phyloP scores from a whole-genome alignment of 1,140 invertebrate genomes.

The Pachypsylla venusta region DNA sequence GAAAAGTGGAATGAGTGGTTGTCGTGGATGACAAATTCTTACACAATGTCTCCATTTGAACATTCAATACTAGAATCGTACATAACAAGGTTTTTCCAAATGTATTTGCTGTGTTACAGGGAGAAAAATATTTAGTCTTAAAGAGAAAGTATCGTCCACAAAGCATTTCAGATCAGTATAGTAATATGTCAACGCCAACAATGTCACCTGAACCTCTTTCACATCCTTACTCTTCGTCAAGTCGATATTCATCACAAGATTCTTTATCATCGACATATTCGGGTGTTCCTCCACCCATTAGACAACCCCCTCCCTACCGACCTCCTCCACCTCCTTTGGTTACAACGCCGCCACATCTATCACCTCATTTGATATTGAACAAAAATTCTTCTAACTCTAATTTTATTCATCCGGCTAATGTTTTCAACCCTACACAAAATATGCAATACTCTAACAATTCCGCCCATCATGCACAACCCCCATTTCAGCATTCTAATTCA shows the following conservation, averaged over 20 bases:
- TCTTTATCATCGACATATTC: background rate
- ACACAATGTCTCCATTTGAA: slow-evolving; percentile 6
- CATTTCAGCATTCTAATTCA: slow-evolving; percentile 9
- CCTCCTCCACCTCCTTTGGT: slow-evolving; percentile 31
- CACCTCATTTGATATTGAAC: background rate
- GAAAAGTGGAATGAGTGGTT: too few relatives aligned
- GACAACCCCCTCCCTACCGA: slow-evolving; percentile 47
- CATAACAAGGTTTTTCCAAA: too few relatives aligned
- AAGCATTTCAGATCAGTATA: slow-evolving; percentile 31
- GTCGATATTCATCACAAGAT: slow-evolving; percentile 8
- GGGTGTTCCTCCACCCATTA: slow-evolving; percentile 27
- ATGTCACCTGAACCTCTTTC: slow-evolving; percentile 16
- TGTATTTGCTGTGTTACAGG: slow-evolving; percentile 34
- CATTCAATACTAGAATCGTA: too few relatives aligned
- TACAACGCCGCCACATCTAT: slow-evolving; percentile 18
- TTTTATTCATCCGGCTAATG: slow-evolving; percentile 7
- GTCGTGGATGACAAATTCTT: slow-evolving; percentile 10
- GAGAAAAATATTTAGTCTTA: slow-evolving; percentile 68
- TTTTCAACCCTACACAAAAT: background rate
- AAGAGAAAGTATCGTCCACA: slow-evolving; percentile 52
- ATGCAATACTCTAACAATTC: background rate
- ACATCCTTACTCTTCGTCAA: background rate
- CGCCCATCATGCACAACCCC: slow-evolving; percentile 7
- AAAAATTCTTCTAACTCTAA: background rate
- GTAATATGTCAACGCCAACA: slow-evolving; percentile 18